Evolutionary conservation across 2,797 vertebrate species (phyloP), one percentile per base, ranked within the genome.

Genomic region (Ciconia nigra): DNA sequence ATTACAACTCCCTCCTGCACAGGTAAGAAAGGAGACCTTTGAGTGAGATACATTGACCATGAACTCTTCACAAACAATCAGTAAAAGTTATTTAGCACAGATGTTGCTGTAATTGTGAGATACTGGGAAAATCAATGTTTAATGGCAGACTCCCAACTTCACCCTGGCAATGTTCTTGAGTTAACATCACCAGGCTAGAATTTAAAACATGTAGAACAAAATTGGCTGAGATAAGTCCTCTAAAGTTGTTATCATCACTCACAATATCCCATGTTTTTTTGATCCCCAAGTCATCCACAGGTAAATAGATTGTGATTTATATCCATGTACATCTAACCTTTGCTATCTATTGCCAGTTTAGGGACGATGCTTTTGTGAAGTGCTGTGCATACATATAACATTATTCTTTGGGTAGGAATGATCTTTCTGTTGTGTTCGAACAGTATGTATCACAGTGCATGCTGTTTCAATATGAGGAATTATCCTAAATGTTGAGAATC

Each of bases 71-170:
- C 24, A 96, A 63, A 83, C 37, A 82, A 88, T 93, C 85, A 93
- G 93, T 46, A 90, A 49, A 98, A 98, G 98, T 98, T 98, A 98
- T 98, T 98, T 98, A 98, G 98, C 97, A 97, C 98, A 98, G 98
- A 98, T 98, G 98, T 98, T 98, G 97, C 97, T 96, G 96, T 98
- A 98, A 98, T 98, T 98, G 97, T 98, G 97, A 97, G 96, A 98
- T 96, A 97, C 80, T 59, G 58, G 92, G 71, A 97, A 96, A 98
- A 98, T 96, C 94, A 94, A 83, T 97, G 89, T 96, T 96, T 89
- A 95, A 96, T 96, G 95, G 83, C 89, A 96, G 88, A 90, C 42
- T 95, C 83, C 83, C 86, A 96, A 87, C 93, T 94, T 87, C 29
- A 87, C 70, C 69, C 73, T 90, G 84, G 83, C 96, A 97, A 57